Conservation (phyloP, 2,797 vertebrate species). For the Artibeus lituratus region DNA sequence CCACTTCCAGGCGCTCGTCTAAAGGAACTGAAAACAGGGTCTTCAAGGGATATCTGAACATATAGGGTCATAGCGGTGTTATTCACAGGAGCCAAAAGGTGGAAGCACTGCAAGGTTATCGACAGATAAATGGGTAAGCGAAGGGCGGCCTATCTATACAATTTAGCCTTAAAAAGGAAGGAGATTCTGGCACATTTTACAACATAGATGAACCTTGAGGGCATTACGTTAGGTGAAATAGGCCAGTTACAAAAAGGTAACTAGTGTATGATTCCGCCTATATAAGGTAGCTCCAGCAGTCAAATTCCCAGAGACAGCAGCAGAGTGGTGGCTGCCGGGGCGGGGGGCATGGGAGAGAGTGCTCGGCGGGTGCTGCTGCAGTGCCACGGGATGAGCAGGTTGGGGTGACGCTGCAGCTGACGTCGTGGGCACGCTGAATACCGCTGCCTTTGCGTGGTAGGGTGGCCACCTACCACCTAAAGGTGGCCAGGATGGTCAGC, state of each 20-base stretch:
- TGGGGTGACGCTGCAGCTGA: not conserved
- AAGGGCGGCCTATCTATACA: not conserved
- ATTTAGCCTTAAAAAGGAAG: not conserved
- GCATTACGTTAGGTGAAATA: not conserved
- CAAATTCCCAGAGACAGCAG: not conserved
- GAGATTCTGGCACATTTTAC: not conserved
- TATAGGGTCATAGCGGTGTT: not conserved
- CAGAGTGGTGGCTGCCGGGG: not conserved
- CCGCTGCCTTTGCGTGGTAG: not conserved
- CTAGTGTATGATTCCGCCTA: not conserved
- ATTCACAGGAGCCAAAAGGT: not conserved
- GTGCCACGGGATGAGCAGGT: not conserved
- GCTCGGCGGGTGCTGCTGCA: not conserved
- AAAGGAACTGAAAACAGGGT: not conserved
- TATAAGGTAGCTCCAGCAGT: not conserved
- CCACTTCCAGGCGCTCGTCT: not conserved
- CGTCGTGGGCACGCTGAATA: not conserved
- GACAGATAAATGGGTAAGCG: not conserved
- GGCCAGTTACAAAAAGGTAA: not conserved
- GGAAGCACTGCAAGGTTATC: not conserved
- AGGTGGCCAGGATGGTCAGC: not conserved
- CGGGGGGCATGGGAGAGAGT: too few relatives aligned
- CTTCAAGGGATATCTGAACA: not conserved
- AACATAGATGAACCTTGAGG: not conserved
- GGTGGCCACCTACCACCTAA: too few relatives aligned